These are phyloP conservation scores for Umimayanthus kanabou DNA, from an alignment of 92 coral and sea anemone species.

Conservation along the genomic window DNA sequence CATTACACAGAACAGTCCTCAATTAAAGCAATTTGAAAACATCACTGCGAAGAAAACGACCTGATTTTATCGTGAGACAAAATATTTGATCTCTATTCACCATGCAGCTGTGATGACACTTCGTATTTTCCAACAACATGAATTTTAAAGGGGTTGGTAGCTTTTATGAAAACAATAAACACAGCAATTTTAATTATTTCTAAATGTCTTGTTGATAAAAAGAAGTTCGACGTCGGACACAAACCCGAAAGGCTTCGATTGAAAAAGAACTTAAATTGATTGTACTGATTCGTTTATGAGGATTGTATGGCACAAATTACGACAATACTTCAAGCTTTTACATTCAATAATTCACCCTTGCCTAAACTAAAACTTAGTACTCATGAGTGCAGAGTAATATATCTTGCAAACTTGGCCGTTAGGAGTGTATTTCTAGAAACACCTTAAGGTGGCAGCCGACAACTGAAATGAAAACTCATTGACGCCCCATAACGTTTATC, in stretches of 20 bases:
- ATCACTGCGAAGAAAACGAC: not conserved
- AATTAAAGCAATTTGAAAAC: not conserved
- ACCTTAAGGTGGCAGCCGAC: not conserved
- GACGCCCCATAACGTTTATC: too few relatives aligned
- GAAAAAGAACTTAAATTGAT: not conserved
- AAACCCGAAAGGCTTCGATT: not conserved
- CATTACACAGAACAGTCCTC: not conserved
- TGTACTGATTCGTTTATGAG: conserved; percentile 21
- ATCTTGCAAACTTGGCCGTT: not conserved
- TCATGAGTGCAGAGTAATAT: not conserved
- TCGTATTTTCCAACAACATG: not conserved
- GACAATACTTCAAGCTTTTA: not conserved
- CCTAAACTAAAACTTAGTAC: not conserved
- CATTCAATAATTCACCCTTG: not conserved
- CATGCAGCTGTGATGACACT: conserved; percentile 5
- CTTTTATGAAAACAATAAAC: conserved; percentile 2
- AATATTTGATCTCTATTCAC: conserved; percentile 9
- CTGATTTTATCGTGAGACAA: conserved; percentile 27
- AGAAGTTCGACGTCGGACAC: not conserved
- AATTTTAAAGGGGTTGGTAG: conserved; percentile 6
- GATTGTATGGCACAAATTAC: not conserved
- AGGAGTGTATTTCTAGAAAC: not conserved
- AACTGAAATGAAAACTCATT: too few relatives aligned
- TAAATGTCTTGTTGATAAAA: not conserved
- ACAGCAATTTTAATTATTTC: not conserved